Conservation (phyloP, 2,113 vertebrate species). For the Pollimyrus isidori region DNA sequence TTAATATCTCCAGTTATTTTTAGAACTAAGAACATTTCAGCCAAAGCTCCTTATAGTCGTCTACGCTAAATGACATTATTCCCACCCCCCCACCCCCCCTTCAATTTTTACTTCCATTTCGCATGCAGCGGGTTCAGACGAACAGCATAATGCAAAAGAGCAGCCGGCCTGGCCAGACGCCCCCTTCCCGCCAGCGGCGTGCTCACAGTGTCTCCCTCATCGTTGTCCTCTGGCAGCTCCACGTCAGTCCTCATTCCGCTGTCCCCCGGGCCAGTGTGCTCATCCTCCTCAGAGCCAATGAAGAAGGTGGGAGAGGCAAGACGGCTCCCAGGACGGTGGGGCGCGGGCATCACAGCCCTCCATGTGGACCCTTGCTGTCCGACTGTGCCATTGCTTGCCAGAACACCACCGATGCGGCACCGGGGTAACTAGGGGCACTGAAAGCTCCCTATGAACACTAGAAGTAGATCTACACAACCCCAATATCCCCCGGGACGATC, state of each 20-base stretch:
- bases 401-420: background rate
- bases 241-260: constrained; percentile 70
- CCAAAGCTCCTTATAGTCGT: background rate
- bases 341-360: constrained; percentile 68
- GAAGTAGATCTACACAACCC: background rate
- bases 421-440: background rate
- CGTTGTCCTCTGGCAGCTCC: constrained; percentile 61
- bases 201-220: constrained; percentile 58
- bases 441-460: background rate
- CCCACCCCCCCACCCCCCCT: background rate
- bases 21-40: constrained; percentile 8
- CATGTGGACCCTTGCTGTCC: constrained; percentile 50
- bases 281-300: constrained; percentile 70
- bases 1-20: constrained; percentile 4
- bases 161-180: background rate
- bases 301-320: constrained; percentile 64
- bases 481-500: background rate
- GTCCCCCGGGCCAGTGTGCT: constrained; percentile 56
- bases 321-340: constrained; percentile 52
- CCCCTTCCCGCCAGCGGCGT: background rate
- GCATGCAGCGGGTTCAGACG: background rate
- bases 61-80: background rate
- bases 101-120: background rate
- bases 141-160: background rate
- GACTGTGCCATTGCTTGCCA: constrained; percentile 17